Conservation (phyloP, 2,797 vertebrate species). For the Hoplostethus mediterraneus region DNA sequence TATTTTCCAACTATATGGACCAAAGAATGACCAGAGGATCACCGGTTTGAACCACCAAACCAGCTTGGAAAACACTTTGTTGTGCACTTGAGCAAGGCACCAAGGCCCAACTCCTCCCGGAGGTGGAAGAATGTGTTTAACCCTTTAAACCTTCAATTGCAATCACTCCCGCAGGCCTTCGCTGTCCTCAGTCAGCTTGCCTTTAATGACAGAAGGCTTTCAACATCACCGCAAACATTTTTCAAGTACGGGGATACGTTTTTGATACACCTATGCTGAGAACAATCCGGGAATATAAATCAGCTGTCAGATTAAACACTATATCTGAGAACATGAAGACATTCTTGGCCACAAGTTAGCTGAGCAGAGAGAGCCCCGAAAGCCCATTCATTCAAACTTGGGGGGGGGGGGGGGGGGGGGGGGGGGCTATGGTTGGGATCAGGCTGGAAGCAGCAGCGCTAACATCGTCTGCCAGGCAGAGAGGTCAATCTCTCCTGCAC, state of each 20-base stretch:
- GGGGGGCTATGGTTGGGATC: constrained; percentile 1
- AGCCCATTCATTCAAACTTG: background rate
- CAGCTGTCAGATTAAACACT: background rate
- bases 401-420: background rate
- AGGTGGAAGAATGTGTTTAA: background rate
- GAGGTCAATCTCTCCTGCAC: constrained; percentile 12
- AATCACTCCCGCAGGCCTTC: background rate
- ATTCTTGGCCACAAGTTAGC: background rate
- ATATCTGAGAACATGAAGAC: background rate
- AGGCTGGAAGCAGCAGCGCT: too few species aligned
- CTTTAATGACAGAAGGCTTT: constrained; percentile 1
- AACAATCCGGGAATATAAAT: background rate
- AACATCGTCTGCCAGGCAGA: background rate
- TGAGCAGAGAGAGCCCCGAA: background rate
- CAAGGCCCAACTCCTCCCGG: background rate
- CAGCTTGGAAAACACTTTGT: constrained; percentile 16
- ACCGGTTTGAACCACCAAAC: constrained; percentile 2
- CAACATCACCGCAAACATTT: background rate
- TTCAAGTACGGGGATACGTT: background rate
- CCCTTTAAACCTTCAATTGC: background rate
- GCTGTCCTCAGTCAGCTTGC: background rate
- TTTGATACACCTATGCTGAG: background rate
- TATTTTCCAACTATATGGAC: background rate
- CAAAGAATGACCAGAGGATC: constrained; percentile 8
- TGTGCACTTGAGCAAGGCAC: background rate